A percentile compares a stretch with the other conserved stretches of the same genome.
Evolutionary conservation across 2,113 vertebrate species (phyloP).

Genomic region (Leucoraja erinaceus): DNA sequence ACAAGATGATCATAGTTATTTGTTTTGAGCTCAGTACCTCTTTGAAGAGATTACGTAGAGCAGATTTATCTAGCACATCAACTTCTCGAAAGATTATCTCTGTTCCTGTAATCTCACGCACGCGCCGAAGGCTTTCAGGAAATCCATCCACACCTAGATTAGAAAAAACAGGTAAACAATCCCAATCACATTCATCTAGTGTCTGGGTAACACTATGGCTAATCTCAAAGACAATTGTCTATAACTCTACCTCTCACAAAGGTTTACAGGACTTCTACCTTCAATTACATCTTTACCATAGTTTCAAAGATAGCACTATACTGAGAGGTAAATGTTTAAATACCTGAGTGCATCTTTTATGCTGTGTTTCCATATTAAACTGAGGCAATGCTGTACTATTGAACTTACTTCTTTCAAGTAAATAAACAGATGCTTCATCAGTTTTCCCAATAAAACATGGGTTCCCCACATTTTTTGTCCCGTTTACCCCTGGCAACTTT

Average conservation of each 20-base stretch:
- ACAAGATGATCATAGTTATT: not conserved
- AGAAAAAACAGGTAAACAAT: not conserved
- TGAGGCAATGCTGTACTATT: not conserved
- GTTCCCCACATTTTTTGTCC: too few relatives aligned
- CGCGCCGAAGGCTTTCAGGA: slow-evolving; percentile 78
- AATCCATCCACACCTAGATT: slow-evolving; percentile 59
- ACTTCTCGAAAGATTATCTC: slow-evolving; percentile 79
- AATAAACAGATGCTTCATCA: not conserved
- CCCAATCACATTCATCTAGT: not conserved
- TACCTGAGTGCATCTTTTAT: not conserved
- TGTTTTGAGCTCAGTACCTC: slow-evolving; percentile 57
- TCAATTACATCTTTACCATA: not conserved
- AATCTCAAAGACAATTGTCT: not conserved
- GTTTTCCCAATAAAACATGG: too few relatives aligned
- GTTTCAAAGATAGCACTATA: not conserved
- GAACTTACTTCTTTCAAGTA: not conserved
- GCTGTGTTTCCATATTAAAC: not conserved
- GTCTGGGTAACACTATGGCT: too few relatives aligned
- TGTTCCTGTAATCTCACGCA: slow-evolving; percentile 66
- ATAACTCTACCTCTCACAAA: not conserved
- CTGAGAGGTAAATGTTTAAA: not conserved
- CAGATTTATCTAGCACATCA: slow-evolving; percentile 72
- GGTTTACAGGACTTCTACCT: not conserved
- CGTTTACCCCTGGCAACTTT: too few relatives aligned
- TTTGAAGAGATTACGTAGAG: slow-evolving; percentile 71